Evolutionary conservation across 2,888 invertebrate genomes (phyloP), one percentile per base, ranked within the genome.

Genomic region (Stegana nigrithorax): DNA sequence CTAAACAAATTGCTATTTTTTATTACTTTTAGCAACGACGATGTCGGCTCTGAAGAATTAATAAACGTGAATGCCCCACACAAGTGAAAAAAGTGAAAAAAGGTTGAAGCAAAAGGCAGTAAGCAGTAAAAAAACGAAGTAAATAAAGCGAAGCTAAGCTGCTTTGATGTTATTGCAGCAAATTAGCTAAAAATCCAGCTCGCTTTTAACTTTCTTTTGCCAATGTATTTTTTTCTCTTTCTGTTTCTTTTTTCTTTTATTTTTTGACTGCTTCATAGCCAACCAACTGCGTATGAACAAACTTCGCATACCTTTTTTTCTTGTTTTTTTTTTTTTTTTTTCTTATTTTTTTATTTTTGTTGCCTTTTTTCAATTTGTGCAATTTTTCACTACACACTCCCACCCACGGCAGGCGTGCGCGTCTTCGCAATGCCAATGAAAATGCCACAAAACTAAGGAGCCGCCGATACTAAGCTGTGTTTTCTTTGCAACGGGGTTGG

Each of bases 141-240:
- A 26, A n/a, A 19, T 36, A 67, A 39, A 14, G 39, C 39, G 62
- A 67, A 65, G 55, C 39, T 60, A 69, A 72, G 67, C 68, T 59
- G 68, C 77, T 75, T 76, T 76, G 77, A 77, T 76, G 77, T 77
- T 76, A 76, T 77, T 77, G 75, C 75, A 73, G 75, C 75, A 76
- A 76, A 76, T 76, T 77, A 76, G 74, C 76, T 73, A 77, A 72
- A 75, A 77, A 77, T 74, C 77, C 72, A 74, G 66, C 47, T 63
- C 66, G 68, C 68, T 71, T 73, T 73, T 64, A 62, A 59, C 51
- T 63, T 61, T 66, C 62, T 62, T 65, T 50, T n/a, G n/a, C 60
- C 60, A 42, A 65, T 65, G 17, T 17, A 5, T 25, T 47, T 2
- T 1, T 47, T 47, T 23, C 25, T 47, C 7, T 47, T 47, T 12